Percentiles rank a stretch among this genome's conserved stretches.
Evolutionary conservation across 1,140 invertebrate species (phyloP).

Genomic region (Archegozetes longisetosus): DNA sequence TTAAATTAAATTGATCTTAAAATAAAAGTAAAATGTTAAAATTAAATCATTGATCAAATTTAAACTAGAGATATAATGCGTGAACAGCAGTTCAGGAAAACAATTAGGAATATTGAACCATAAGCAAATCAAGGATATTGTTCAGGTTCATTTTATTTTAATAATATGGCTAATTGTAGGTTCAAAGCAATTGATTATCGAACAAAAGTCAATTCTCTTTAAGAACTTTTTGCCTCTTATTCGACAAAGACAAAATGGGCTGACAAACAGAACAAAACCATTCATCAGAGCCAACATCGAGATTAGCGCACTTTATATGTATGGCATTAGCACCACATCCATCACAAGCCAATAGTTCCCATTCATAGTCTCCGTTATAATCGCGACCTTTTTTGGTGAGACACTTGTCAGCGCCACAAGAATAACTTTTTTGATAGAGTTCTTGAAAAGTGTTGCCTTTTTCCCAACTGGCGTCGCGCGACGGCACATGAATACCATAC

Average conservation of each 20-base stretch:
- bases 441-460: conserved; percentile 46
- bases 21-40: no score
- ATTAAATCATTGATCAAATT: no score
- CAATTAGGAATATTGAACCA: no score
- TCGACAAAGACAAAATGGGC: not conserved
- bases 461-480: conserved; percentile 49
- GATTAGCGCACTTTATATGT: not conserved
- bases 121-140: no score
- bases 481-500: conserved; percentile 47
- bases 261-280: conserved; percentile 8
- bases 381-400: conserved; percentile 38
- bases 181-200: no score
- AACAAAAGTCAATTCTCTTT: not conserved
- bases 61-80: no score
- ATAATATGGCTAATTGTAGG: no score
- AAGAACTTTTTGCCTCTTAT: not conserved
- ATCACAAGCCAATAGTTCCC: conserved; percentile 14
- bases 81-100: no score
- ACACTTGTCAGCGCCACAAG: conserved; percentile 41
- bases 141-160: no score
- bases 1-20: no score
- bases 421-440: conserved; percentile 37
- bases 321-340: conserved; percentile 7
- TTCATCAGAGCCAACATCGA: not conserved
- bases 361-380: conserved; percentile 26